Conservation (phyloP, 2,113 vertebrate genomes). For the Euleptes europaea region DNA sequence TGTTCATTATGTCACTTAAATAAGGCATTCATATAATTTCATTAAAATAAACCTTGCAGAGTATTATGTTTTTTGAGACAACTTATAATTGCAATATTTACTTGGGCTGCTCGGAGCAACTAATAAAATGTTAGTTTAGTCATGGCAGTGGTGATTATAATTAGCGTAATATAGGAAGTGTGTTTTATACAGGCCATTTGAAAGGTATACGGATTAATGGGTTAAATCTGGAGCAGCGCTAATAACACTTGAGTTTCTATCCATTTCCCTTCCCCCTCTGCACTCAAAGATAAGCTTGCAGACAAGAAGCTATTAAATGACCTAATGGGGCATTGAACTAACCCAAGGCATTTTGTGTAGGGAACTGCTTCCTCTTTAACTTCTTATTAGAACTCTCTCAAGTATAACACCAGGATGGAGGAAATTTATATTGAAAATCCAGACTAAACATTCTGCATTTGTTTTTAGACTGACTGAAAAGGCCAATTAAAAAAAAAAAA, state of each 20-base stretch:
- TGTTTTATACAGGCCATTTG: background rate
- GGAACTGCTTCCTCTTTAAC: conserved; percentile 59
- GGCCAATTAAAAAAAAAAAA: conserved; percentile 21
- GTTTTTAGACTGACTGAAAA: conserved; percentile 56
- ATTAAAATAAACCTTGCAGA: background rate
- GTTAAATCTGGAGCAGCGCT: background rate
- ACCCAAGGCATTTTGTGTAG: conserved; percentile 53
- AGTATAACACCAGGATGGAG: conserved; percentile 59
- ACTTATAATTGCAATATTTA: background rate
- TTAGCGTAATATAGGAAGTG: background rate
- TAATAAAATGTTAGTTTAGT: conserved; percentile 13
- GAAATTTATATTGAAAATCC: conserved; percentile 63
- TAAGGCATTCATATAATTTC: background rate
- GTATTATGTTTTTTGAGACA: background rate
- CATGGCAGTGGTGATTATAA: background rate
- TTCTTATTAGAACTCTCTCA: conserved; percentile 67
- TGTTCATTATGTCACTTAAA: background rate
- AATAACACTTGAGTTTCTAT: background rate
- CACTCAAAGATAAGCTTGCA: conserved; percentile 35
- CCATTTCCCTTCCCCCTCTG: conserved; percentile 25
- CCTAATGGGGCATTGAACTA: conserved; percentile 75
- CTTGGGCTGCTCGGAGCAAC: background rate
- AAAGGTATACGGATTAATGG: conserved; percentile 2
- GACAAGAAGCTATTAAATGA: conserved; percentile 69
- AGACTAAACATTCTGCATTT: conserved; percentile 53